Evolutionary conservation across 2,797 vertebrate species (phyloP).

Genomic region (Eptatretus atami): DNA sequence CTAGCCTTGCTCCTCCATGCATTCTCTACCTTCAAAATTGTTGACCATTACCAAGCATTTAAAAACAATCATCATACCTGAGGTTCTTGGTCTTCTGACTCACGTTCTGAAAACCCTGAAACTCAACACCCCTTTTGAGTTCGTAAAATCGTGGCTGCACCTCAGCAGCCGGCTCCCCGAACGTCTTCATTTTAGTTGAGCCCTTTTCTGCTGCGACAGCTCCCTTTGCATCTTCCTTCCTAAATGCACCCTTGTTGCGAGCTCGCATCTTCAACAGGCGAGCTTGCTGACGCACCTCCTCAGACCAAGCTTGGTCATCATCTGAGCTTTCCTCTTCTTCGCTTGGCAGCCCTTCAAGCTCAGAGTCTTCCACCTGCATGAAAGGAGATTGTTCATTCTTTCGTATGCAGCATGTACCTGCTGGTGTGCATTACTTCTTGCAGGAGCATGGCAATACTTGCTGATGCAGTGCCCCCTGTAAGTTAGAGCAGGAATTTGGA

Average conservation of each 20-base stretch:
- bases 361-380: slow-evolving; percentile 28
- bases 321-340: slow-evolving; percentile 59
- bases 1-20: too few species aligned
- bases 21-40: too few species aligned
- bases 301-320: slow-evolving; percentile 82
- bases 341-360: slow-evolving; percentile 51
- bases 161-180: slow-evolving; percentile 11
- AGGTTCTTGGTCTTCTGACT: slow-evolving; percentile 47
- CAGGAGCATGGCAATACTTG: neutral
- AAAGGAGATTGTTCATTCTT: neutral
- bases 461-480: neutral
- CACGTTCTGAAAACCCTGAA: slow-evolving; percentile 56
- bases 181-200: neutral
- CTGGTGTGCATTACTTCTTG: neutral
- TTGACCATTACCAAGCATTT: too few species aligned
- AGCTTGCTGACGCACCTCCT: slow-evolving; percentile 76
- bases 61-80: slow-evolving; percentile 26
- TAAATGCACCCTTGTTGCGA: slow-evolving; percentile 18
- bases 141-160: slow-evolving; percentile 68
- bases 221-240: neutral
- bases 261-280: slow-evolving; percentile 34
- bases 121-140: slow-evolving; percentile 78
- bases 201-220: neutral
- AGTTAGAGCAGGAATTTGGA: neutral
- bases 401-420: neutral